These are phyloP conservation scores for Druceiella hillmani DNA, from an alignment of 2,888 invertebrate genomes.

Conservation along the genomic window DNA sequence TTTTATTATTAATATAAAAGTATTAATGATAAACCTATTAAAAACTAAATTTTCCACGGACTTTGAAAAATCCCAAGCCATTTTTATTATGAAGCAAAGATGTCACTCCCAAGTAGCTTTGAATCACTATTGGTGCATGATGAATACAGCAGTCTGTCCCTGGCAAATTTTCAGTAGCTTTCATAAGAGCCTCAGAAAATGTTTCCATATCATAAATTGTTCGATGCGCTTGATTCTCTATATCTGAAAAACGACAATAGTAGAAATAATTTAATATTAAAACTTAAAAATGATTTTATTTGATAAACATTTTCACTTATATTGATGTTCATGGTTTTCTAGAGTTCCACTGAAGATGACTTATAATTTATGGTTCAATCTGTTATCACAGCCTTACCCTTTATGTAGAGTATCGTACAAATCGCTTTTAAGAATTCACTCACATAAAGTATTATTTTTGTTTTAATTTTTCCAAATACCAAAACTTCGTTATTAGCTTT, in stretches of 20 bases:
- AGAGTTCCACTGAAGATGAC: no score
- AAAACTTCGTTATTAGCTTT: no score
- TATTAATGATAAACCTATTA: slow-evolving; percentile 34
- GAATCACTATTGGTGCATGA: slow-evolving; percentile 66
- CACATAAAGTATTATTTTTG: no score
- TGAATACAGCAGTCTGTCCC: slow-evolving; percentile 51
- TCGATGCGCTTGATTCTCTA: slow-evolving; percentile 34
- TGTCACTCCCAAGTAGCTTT: slow-evolving; percentile 74
- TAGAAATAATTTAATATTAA: slow-evolving; percentile 17
- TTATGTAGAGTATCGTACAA: no score
- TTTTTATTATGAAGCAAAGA: slow-evolving; percentile 80
- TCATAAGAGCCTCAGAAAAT: slow-evolving; percentile 52
- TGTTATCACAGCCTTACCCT: no score
- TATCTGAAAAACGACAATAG: slow-evolving; percentile 30
- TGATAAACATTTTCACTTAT: no score
- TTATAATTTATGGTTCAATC: no score
- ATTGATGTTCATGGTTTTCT: no score
- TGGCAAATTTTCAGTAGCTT: slow-evolving; percentile 45
- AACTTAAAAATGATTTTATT: not conserved
- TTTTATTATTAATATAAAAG: slow-evolving; percentile 8
- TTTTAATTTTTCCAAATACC: no score
- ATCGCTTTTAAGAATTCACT: no score
- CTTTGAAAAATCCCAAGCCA: slow-evolving; percentile 80
- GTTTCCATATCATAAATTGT: slow-evolving; percentile 56
- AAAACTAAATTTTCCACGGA: slow-evolving; percentile 80